Percentiles rank a stretch among this genome's conserved stretches.
Evolutionary conservation across 2,888 invertebrate species (phyloP).

Genomic region (Ethmia dodecea): DNA sequence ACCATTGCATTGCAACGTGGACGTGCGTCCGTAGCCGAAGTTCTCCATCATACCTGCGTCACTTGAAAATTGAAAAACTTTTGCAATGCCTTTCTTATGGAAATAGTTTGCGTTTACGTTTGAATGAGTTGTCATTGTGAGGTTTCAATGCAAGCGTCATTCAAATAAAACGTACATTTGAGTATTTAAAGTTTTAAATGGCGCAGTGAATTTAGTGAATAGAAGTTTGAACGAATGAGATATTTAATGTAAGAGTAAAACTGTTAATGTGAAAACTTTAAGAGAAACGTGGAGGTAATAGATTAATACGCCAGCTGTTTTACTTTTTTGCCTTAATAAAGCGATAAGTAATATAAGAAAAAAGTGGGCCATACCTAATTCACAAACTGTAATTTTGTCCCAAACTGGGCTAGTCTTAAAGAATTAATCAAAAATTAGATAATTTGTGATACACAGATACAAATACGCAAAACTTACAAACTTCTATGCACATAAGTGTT

Average conservation of each 20-base stretch:
- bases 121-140: constrained; percentile 73
- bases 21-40: constrained; percentile 59
- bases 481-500: too few relatives aligned
- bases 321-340: too few relatives aligned
- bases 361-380: too few relatives aligned
- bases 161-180: neutral
- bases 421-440: too few relatives aligned
- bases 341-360: too few relatives aligned
- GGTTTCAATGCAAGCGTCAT: constrained; percentile 60
- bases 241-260: neutral
- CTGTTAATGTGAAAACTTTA: neutral
- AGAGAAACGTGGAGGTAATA: too few relatives aligned
- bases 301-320: too few relatives aligned
- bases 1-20: too few relatives aligned
- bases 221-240: neutral
- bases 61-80: constrained; percentile 77
- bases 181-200: neutral
- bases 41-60: constrained; percentile 74
- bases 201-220: neutral
- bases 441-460: too few relatives aligned
- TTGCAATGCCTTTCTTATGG: constrained; percentile 73
- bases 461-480: too few relatives aligned
- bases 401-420: too few relatives aligned
- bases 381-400: too few relatives aligned
- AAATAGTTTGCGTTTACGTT: constrained; percentile 73